Evolutionary conservation across 2,888 invertebrate species (phyloP).

Genomic region (Ischnura elegans): DNA sequence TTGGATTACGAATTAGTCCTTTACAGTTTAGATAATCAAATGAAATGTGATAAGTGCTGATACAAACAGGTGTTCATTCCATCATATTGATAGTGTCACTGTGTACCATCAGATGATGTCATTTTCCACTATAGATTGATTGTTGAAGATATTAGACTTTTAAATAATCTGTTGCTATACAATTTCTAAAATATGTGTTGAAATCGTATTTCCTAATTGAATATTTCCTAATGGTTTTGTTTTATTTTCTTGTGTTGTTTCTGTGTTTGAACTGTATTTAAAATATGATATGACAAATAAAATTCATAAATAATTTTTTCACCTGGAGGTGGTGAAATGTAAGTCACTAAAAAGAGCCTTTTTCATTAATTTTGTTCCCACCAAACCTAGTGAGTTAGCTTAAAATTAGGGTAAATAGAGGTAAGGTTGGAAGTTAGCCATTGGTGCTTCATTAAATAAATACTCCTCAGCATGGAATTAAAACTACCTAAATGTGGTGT

Average conservation of each 20-base stretch:
- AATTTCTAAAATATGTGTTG: no score
- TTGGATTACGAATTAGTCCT: slow-evolving; percentile 92
- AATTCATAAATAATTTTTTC: background rate
- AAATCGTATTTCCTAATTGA: no score
- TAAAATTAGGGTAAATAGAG: no score
- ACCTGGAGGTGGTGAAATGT: background rate
- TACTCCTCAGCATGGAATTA: no score
- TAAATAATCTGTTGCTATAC: no score
- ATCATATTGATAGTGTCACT: background rate
- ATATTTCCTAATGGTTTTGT: background rate
- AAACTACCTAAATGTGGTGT: no score
- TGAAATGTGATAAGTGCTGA: background rate
- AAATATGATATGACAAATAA: no score
- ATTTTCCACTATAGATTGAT: background rate
- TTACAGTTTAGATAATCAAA: slow-evolving; percentile 81
- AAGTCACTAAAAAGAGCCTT: background rate
- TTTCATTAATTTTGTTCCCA: background rate
- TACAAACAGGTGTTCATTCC: background rate
- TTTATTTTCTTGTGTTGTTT: background rate
- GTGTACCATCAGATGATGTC: background rate
- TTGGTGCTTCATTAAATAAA: no score
- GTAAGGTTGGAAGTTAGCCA: no score
- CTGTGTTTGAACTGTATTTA: background rate
- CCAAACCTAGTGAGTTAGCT: background rate
- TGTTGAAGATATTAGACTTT: background rate